Evolutionary conservation across 2,888 invertebrate genomes (phyloP).

Genomic region (Rhogogaster chlorosoma): DNA sequence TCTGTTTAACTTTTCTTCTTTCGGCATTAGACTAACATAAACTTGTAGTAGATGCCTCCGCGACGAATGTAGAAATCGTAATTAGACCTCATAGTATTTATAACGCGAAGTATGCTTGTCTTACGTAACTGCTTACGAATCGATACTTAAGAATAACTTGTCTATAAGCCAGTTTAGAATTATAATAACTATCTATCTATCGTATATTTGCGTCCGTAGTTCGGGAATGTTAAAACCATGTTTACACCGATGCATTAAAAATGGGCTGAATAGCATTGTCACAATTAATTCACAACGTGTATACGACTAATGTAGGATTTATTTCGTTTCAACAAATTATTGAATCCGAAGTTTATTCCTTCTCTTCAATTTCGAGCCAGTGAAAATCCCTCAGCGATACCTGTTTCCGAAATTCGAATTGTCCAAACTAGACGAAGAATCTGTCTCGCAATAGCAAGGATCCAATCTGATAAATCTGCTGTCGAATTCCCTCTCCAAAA

Average conservation of each 20-base stretch:
- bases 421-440: constrained; percentile 36
- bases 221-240: background rate
- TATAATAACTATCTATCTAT: background rate
- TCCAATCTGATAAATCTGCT: constrained; percentile 64
- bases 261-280: background rate
- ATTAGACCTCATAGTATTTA: constrained; percentile 24
- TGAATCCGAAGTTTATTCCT: background rate
- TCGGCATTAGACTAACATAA: constrained; percentile 17
- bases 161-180: constrained; percentile 6
- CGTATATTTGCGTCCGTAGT: background rate
- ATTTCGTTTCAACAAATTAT: background rate
- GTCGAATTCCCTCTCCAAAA: constrained; percentile 64
- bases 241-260: background rate
- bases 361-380: background rate
- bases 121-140: constrained; percentile 35
- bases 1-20: constrained; percentile 35
- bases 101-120: background rate
- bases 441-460: constrained; percentile 48
- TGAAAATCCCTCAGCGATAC: background rate
- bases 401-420: constrained; percentile 15
- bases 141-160: constrained; percentile 12
- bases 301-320: background rate
- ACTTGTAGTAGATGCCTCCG: background rate
- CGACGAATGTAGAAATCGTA: constrained; percentile 28
- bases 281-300: background rate